Base-by-base conservation (phyloP, 2,113 vertebrate genomes). In the Podarcis cretensis region DNA sequence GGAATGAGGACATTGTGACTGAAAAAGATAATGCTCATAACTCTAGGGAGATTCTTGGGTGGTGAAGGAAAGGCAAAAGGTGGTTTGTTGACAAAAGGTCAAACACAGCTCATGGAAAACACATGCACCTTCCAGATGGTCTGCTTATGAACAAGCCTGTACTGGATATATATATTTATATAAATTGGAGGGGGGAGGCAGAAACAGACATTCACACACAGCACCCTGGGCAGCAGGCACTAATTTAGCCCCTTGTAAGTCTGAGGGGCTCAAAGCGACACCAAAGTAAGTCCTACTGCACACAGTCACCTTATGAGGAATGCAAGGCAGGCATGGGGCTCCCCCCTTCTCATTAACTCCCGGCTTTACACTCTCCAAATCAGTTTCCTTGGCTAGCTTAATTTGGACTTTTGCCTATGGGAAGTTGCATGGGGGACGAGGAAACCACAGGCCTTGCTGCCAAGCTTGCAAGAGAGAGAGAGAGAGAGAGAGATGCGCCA, bases 361-460 rank as follows among this genome's bases (percentile, higher is more conserved):
- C 40, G 12, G 1, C 81, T 69, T 74, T 7, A 71, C 14, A 59
- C 79, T 16, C 65, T 35, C 48, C 76, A 35, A 0, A 0, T 77
- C 83, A 83, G 74, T n/a, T 76, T 57, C 81, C 81, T 69, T 59
- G 40, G 81, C n/a, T 69, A 75, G 21, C 27, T 65, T 83, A n/a
- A 80, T 43, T 21, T 14, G 27, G 5, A 27, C 8, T 7, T 88
- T 54, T 66, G 59, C 32, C 65, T 59, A 74, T 35, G 27, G n/a
- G 27, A 48, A 77, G n/a, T 32, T 18, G n/a, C 9, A 12, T 23
- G 12, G 71, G 21, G 48, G 48, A 54, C 48, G 2, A 54, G 48
- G 18, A 30, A 81, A 20, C 0, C 0, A 59, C 5, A 8, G 73
- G 7, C 32, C 14, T 90, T 3, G 81, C 37, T 0, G 81, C 37